phyloP scores from a whole-genome alignment of 2,888 invertebrate genomes.

The Pseudococcus jackbeardsleyi region DNA sequence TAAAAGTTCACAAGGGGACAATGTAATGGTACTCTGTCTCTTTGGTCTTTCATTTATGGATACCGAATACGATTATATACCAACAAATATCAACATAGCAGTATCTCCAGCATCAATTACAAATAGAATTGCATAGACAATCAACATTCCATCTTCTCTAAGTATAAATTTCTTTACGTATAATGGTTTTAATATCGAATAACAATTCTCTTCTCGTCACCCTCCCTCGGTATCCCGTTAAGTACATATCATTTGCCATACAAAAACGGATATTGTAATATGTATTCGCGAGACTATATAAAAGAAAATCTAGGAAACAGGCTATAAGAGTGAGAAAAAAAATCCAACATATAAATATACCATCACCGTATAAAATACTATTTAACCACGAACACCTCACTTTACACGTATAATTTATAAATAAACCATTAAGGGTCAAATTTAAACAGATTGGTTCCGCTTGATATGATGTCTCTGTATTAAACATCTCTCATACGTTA shows the following conservation, averaged over 20 bases:
- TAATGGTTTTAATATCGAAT: neutral
- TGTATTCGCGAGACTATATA: neutral
- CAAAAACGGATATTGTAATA: slow-evolving; percentile 6
- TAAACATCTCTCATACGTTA: neutral
- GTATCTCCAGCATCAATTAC: neutral
- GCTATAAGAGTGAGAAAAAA: neutral
- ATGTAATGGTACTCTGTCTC: neutral
- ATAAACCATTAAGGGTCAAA: slow-evolving; percentile 25
- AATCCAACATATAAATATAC: neutral
- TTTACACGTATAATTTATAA: slow-evolving; percentile 1
- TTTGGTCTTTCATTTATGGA: neutral
- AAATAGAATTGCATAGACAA: neutral
- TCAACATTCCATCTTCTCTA: neutral
- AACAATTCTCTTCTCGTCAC: neutral
- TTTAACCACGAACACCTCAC: neutral
- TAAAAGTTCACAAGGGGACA: neutral
- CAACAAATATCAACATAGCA: neutral
- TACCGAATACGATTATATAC: neutral
- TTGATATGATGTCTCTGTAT: neutral
- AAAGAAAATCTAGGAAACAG: neutral
- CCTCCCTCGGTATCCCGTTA: neutral
- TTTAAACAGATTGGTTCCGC: slow-evolving; percentile 21
- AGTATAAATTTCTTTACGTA: neutral
- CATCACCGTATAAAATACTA: slow-evolving; percentile 26
- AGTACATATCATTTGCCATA: neutral